Evolutionary conservation across 2,797 vertebrate genomes (phyloP), one percentile per base, ranked within the genome.

Genomic region (Chloroceryle inda): DNA sequence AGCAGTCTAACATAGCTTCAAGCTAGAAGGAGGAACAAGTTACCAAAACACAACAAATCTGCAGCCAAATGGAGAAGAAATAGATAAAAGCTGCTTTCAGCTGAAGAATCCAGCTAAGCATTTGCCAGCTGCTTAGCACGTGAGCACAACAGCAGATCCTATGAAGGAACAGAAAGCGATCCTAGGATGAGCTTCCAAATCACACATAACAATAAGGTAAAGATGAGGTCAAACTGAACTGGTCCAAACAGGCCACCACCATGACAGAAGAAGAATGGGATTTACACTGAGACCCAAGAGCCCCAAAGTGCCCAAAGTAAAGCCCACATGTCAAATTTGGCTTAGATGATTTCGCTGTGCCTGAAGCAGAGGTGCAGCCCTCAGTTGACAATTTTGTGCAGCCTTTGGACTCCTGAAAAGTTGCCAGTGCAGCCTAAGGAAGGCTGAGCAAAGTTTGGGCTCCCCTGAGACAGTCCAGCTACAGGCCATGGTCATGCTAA

Each of bases 401-500:
- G 92, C 81, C 89, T 95, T 90, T 84, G 71, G 72, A 87, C 74
- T 96, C 87, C 79, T 90, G 85, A 92, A 83, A 93, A 90, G 63
- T 24, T 88, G 59, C 17, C 79, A 90, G 83, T 61, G 79, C 71
- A 96, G 94, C 92, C 93, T 88, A 93, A 95, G 94, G 95, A 93
- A 95, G 94, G 95, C 93, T 97, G 94, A 95, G 95, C 97, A 97
- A 96, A 97, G 97, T 97, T 97, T 97, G 97, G 97, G 96, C 96
- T 97, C 93, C 97, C 95, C 92, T 97, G 97, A 97, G 97, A 97
- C 95, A 97, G 95, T 92, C 92, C 96, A 95, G 96, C 93, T 92
- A 89, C 92, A 97, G 96, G 96, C 89, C 96, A 97, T 37, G 24
- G 84, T 95, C 96, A 97, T 97, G 97, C 96, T 94, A 91, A 96